A percentile compares a stretch with the other conserved stretches of the same genome.
Evolutionary conservation across 2,888 invertebrate species (phyloP).

Genomic region (Fragum sueziense): DNA sequence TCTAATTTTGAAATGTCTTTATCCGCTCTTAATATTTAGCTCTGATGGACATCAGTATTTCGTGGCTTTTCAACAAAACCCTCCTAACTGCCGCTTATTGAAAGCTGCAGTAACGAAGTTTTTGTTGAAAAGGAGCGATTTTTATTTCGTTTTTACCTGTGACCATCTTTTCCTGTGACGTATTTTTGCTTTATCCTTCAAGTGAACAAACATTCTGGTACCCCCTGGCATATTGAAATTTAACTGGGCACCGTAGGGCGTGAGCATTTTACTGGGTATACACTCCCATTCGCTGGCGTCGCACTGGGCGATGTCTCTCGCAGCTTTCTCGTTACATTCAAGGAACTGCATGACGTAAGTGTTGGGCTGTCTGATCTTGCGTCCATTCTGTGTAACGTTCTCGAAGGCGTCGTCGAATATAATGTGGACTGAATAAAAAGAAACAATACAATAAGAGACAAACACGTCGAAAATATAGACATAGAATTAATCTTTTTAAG

Average conservation of each 20-base stretch:
- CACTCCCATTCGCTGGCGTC: conserved; percentile 87
- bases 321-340: conserved; percentile 86
- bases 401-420: conserved; percentile 99
- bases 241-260: conserved; percentile 97
- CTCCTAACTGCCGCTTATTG: too few relatives aligned
- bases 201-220: conserved; percentile 97
- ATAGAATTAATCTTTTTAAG: too few relatives aligned
- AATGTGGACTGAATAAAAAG: conserved; percentile 91
- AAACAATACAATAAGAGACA: neutral
- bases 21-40: too few relatives aligned
- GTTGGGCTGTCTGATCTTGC: conserved; percentile 89
- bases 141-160: too few relatives aligned
- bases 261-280: conserved; percentile 93
- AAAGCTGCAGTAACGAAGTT: too few relatives aligned
- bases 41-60: too few relatives aligned
- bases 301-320: conserved; percentile 53
- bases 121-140: too few relatives aligned
- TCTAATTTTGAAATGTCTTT: too few relatives aligned
- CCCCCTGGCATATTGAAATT: conserved; percentile 97
- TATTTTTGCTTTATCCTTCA: conserved; percentile 98
- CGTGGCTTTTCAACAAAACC: too few relatives aligned
- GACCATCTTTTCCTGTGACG: conserved; percentile 99
- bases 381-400: conserved; percentile 89
- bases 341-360: conserved; percentile 95
- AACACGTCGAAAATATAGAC: too few relatives aligned